Evolutionary conservation across 2,113 vertebrate genomes (phyloP).

Genomic region (Mungos mungo): DNA sequence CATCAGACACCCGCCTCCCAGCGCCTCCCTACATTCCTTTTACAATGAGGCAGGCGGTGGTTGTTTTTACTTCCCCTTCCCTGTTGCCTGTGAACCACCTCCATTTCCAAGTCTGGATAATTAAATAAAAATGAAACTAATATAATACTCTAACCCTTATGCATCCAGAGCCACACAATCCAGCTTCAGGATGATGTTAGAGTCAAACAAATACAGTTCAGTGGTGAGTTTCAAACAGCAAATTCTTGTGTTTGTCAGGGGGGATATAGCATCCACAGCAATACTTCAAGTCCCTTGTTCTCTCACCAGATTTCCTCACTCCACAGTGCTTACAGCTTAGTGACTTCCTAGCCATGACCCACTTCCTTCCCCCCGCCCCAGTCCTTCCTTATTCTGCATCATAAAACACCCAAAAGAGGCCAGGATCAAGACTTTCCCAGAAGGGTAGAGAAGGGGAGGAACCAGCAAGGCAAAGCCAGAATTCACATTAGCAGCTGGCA

Average conservation of each 20-base stretch:
- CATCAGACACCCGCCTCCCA: background rate
- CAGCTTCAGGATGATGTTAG: background rate
- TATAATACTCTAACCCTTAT: background rate
- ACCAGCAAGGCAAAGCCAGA: background rate
- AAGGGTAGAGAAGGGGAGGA: background rate
- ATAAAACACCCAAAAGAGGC: background rate
- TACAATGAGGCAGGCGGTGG: background rate
- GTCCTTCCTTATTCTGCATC: background rate
- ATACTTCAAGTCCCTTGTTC: too few species aligned
- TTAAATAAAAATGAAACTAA: background rate
- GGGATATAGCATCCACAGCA: background rate
- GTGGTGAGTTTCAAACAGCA: background rate
- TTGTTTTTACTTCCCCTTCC: background rate
- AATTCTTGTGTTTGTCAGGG: background rate
- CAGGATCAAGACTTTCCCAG: background rate
- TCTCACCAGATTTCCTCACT: background rate
- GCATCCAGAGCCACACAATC: background rate
- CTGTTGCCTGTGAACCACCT: background rate
- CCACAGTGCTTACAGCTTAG: fast-evolving
- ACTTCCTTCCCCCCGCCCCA: background rate
- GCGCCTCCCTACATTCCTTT: background rate
- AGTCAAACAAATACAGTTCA: background rate
- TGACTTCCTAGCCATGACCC: background rate
- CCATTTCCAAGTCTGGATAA: background rate
- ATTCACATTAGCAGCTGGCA: background rate